A percentile compares a stretch with the other conserved stretches of the same genome.
Evolutionary conservation across 2,888 invertebrate genomes (phyloP).

Genomic region (Hydrotaea cyrtoneurina): DNA sequence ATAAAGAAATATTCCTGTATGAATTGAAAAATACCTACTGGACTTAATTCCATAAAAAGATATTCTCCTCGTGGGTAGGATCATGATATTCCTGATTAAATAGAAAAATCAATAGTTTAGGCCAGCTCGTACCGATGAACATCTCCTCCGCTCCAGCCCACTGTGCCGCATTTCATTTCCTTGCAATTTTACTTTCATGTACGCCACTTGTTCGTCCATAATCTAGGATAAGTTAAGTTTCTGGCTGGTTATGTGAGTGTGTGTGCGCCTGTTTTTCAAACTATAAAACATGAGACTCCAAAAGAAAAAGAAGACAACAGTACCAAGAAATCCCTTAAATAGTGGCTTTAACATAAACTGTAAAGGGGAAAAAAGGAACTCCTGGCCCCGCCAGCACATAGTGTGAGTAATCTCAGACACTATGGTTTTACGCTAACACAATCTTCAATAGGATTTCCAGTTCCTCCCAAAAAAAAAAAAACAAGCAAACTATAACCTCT

Average conservation of each 20-base stretch:
- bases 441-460: conserved; percentile 63
- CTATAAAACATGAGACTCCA: not conserved
- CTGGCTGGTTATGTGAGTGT: not conserved
- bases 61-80: too few species aligned
- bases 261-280: not conserved
- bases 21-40: too few species aligned
- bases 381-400: conserved; percentile 3
- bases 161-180: not conserved
- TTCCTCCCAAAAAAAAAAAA: not conserved
- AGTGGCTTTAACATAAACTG: conserved; percentile 46
- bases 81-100: too few species aligned
- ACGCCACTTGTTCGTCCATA: not conserved
- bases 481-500: not conserved
- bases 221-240: conserved; percentile 14
- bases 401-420: conserved; percentile 67
- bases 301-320: conserved; percentile 12
- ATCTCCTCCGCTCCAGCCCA: not conserved
- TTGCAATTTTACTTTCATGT: not conserved
- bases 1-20: too few species aligned
- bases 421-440: conserved; percentile 62
- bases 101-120: too few species aligned
- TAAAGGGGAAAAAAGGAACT: conserved; percentile 44
- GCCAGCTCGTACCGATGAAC: too few species aligned
- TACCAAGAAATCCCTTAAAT: conserved; percentile 69
- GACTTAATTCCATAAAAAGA: too few species aligned